phyloP scores from a whole-genome alignment of 2,113 vertebrate genomes.

The Lepus europaeus region DNA sequence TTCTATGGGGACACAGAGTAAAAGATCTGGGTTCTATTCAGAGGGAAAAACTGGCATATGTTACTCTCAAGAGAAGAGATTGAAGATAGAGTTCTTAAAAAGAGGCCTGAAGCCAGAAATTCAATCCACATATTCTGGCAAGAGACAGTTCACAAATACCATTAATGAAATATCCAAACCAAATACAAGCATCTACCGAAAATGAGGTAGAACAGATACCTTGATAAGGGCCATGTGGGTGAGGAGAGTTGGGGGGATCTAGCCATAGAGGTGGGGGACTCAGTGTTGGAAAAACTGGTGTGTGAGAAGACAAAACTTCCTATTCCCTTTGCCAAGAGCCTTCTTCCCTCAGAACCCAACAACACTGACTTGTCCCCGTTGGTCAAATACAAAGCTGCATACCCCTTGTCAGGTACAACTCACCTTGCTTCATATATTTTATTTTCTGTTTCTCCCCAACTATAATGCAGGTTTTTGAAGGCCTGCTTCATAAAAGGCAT shows the following conservation, averaged over 20 bases:
- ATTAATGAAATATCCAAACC: neutral
- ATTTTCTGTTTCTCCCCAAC: slow-evolving; percentile 7
- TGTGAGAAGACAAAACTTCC: neutral
- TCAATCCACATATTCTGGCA: neutral
- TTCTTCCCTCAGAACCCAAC: neutral
- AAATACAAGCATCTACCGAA: neutral
- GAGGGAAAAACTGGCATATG: neutral
- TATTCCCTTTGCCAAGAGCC: neutral
- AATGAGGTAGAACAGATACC: neutral
- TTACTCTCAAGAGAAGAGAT: neutral
- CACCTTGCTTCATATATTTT: neutral
- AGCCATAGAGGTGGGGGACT: rapidly evolving
- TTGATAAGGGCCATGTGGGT: neutral
- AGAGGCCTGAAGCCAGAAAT: neutral
- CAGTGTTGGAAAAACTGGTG: neutral
- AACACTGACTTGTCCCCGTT: neutral
- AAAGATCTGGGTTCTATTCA: neutral
- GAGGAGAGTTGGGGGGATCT: neutral
- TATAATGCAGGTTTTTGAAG: neutral
- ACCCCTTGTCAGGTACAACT: neutral
- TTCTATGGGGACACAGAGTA: neutral
- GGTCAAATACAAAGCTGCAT: neutral
- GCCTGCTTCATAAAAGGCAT: neutral
- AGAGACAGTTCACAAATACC: neutral
- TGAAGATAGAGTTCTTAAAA: neutral